phyloP scores from a whole-genome alignment of 2,797 vertebrate genomes.

The Nannoperca obscura region DNA sequence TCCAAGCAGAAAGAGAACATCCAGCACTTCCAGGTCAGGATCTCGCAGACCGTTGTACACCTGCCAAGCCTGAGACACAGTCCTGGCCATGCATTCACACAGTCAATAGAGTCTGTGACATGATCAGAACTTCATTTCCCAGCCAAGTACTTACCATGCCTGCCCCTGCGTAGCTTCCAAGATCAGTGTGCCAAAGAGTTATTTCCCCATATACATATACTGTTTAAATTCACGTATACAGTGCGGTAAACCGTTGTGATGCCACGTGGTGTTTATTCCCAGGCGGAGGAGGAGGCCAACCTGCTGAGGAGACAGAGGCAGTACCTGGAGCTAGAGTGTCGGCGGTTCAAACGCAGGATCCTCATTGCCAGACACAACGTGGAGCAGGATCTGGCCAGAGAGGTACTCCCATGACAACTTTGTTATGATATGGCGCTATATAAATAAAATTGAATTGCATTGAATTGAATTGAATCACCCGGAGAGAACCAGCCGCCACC shows the following conservation, averaged over 20 bases:
- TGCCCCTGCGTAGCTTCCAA: background rate
- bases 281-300: conserved; percentile 98
- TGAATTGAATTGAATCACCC: too few relatives aligned
- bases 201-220: background rate
- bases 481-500: background rate
- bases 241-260: background rate
- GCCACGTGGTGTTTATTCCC: conserved; percentile 71
- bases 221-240: background rate
- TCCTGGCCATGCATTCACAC: background rate
- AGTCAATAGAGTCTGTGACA: background rate
- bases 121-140: background rate
- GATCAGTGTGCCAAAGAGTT: background rate
- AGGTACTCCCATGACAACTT: conserved; percentile 90
- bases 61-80: background rate
- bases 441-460: too few relatives aligned
- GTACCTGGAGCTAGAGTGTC: conserved; percentile 96
- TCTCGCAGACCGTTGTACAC: conserved; percentile 12
- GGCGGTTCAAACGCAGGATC: conserved; percentile 96
- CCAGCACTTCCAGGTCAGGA: conserved; percentile 96
- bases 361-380: conserved; percentile 96
- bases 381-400: conserved; percentile 96
- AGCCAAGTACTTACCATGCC: background rate
- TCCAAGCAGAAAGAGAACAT: conserved; percentile 99
- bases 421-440: too few relatives aligned
- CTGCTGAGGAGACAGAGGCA: conserved; percentile 95